Evolutionary conservation across 2,797 vertebrate species (phyloP).

Genomic region (Cuniculus paca): DNA sequence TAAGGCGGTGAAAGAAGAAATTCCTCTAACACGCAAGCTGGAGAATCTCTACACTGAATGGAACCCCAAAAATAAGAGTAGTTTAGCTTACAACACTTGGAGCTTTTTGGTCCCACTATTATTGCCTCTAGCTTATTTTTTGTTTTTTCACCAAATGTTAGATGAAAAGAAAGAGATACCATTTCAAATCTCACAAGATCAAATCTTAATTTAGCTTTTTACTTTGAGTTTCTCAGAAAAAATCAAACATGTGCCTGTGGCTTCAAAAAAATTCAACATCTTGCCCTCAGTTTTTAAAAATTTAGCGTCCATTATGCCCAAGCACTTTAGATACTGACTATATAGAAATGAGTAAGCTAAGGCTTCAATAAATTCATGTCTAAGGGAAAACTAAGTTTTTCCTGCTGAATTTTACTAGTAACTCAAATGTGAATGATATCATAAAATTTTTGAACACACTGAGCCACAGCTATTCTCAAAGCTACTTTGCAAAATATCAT

Average conservation of each 20-base stretch:
- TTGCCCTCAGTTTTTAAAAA: background rate
- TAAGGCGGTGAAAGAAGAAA: background rate
- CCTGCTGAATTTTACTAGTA: background rate
- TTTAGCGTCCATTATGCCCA: background rate
- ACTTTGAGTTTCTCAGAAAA: background rate
- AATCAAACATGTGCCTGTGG: background rate
- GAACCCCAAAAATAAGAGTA: background rate
- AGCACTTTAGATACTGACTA: background rate
- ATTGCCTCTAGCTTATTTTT: background rate
- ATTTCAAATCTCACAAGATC: background rate
- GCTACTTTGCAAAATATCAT: background rate
- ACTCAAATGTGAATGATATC: background rate
- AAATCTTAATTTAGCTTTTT: background rate
- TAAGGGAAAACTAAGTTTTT: background rate
- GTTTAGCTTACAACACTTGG: background rate
- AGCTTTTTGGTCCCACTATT: background rate
- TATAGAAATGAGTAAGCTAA: background rate
- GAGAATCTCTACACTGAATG: background rate
- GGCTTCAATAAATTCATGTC: background rate
- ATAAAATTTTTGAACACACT: background rate
- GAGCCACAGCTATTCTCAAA: background rate
- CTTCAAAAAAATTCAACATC: background rate
- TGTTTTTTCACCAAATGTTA: background rate
- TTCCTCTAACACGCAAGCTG: background rate
- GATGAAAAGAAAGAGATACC: background rate